Percentiles rank a stretch among this genome's conserved stretches.
Evolutionary conservation across 2,888 invertebrate genomes (phyloP).

Genomic region (Geophilus truncorum): DNA sequence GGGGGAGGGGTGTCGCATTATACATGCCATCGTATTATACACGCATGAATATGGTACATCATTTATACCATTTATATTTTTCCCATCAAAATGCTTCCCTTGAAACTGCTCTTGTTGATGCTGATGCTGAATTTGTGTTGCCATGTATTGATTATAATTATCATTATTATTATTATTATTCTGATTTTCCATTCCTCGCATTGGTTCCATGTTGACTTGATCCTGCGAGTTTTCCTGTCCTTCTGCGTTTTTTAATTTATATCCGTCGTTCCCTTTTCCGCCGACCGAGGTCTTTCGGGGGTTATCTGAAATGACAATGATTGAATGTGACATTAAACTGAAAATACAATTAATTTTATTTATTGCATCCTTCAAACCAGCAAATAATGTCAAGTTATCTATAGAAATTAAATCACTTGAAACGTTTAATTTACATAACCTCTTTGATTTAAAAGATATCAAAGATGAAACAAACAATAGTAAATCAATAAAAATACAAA

Average conservation of each 20-base stretch:
- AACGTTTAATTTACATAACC: neutral
- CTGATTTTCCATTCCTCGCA: neutral
- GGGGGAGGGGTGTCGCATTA: too few relatives aligned
- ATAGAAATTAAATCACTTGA: neutral
- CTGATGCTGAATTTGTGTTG: neutral
- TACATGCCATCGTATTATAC: too few relatives aligned
- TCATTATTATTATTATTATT: neutral
- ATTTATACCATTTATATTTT: neutral
- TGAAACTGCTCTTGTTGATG: neutral
- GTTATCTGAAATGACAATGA: neutral
- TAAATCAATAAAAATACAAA: neutral
- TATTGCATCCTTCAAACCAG: neutral
- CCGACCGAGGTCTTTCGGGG: neutral
- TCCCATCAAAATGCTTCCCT: neutral
- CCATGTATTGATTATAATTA: neutral
- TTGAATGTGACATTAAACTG: neutral
- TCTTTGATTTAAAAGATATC: neutral
- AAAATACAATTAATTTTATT: neutral
- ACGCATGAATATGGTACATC: too few relatives aligned
- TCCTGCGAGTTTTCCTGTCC: neutral
- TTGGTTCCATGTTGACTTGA: neutral
- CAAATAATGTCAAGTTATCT: neutral
- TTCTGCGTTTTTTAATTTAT: neutral
- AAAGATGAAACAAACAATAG: neutral
- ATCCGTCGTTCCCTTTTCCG: neutral